Evolutionary conservation across 2,113 vertebrate genomes (phyloP).

Genomic region (Perognathus longimembris): DNA sequence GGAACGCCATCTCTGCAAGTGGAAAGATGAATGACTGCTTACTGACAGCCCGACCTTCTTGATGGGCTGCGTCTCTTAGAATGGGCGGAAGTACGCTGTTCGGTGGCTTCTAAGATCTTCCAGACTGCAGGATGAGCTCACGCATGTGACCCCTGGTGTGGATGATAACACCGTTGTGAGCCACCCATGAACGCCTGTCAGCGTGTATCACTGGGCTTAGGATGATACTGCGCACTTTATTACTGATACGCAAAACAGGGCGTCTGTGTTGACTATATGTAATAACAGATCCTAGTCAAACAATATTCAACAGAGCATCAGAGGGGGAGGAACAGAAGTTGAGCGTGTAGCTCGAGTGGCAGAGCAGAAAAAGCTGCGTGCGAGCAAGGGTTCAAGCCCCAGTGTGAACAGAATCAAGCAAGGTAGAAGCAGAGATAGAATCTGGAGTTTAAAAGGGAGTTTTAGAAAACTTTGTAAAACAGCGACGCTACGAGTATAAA

Average conservation of each 20-base stretch:
- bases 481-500: neutral
- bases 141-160: conserved; percentile 45
- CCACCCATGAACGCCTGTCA: conserved; percentile 53
- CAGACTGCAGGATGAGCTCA: conserved; percentile 48
- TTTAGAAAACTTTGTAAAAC: conserved; percentile 37
- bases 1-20: conserved; percentile 15
- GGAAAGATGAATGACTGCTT: conserved; percentile 40
- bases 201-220: conserved; percentile 32
- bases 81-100: conserved; percentile 54
- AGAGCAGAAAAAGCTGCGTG: too few relatives aligned
- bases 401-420: too few relatives aligned
- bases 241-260: conserved; percentile 19
- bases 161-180: conserved; percentile 54
- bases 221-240: conserved; percentile 63
- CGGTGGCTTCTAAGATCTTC: conserved; percentile 60
- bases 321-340: neutral
- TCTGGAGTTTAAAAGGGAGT: neutral
- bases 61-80: conserved; percentile 53
- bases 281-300: conserved; percentile 29
- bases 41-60: conserved; percentile 44
- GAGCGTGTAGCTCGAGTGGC: neutral
- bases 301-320: neutral
- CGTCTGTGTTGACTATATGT: conserved; percentile 46
- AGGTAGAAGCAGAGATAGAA: neutral
- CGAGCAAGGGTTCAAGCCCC: too few relatives aligned